Evolutionary conservation across 2,888 invertebrate genomes (phyloP), one percentile per base, ranked within the genome.

Genomic region (Rhopalosiphum nymphaeae): DNA sequence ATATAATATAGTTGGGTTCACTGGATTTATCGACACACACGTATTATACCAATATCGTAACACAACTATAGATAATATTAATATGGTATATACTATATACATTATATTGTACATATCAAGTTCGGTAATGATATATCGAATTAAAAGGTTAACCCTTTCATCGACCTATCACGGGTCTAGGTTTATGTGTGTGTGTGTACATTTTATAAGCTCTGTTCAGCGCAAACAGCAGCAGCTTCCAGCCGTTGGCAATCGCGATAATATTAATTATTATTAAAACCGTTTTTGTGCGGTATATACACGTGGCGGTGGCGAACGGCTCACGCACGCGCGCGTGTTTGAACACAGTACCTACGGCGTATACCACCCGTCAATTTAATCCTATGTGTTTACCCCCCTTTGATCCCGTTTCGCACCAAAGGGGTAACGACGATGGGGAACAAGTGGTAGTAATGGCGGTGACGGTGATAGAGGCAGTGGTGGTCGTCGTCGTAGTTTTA

Each of bases 251-350:
- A 92, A 26, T 11, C 46, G 16, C 61, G 67, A 88, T 88, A 67
- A 67, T 92, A 61, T 87, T 92, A 42, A 92, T 92, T 67, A 88
- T 92, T 88, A 88, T 87, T 61, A 92, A 87, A 92, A 67, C 42
- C 88, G 44, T 78, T 78, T 84, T 36, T 13, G 42, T 42, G 26
- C 53, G 53, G 53, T 53, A 16, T 49, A n/a, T 11, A 21, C 92
- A 36, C 46, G 61, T 49, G 26, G 57, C 16, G 61, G 61, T 5
- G 56, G 36, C 26, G 91, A 25, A 36, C 25, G 26, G 56, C 46
- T 53, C 44, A 46, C 91, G 86, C 91, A 57, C 44, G 46, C 78
- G 46, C 84, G 36, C 44, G 57, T 36, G 57, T 61, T 57, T 86
- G 85, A 84, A 26, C 13, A 36, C 21, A 36, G 78, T 78, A 78